Base-by-base conservation (phyloP, 2,113 vertebrate genomes). In the Dolichallabes microphthalmus region DNA sequence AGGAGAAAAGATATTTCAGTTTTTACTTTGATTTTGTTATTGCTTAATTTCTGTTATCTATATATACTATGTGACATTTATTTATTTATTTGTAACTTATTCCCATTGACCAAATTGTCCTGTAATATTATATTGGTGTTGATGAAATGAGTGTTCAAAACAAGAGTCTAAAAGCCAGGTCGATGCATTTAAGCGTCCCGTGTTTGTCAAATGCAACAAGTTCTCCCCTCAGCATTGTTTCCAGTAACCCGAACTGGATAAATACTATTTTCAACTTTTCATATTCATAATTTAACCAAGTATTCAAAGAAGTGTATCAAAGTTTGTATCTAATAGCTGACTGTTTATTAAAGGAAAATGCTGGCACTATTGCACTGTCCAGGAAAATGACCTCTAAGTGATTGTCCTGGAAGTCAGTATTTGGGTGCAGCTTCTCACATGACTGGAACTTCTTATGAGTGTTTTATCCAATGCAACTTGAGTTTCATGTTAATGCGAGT, bases 51-150 rank as follows among this genome's bases (percentile, higher is more conserved):
- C 66, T 68, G 64, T 85, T 84, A 66, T 45, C 45, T 45, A 45
- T 45, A 45, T 45, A 7, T 45, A 45, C 6, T 80, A 53, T 19
- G 39, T 84, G 52, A n/a, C 27, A 27, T 63, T 86, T 74, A 81
- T 86, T 86, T 74, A 81, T 86, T 86, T 74, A 27, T 80, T 60
- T 82, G 27, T 35, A 61, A 80, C 32, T 35, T 83, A 53, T 79
- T 76, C 27, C 50, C 78, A 60, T 61, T 82, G 69, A 87, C 83
- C 82, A 80, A 86, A 86, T 55, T 45, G 15, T 61, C 39, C 63
- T 45, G 55, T n/a, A 68, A 73, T 63, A 60, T 39, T 68, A 83
- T 58, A 66, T 35, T 57, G 22, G 68, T 68, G 69, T 87, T 68
- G 58, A 20, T 87, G 52, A 74, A 80, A 35, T 53, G 53, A 52